Evolutionary conservation across 2,797 vertebrate genomes (phyloP).

Genomic region (Mormyrus proboscirostris): DNA sequence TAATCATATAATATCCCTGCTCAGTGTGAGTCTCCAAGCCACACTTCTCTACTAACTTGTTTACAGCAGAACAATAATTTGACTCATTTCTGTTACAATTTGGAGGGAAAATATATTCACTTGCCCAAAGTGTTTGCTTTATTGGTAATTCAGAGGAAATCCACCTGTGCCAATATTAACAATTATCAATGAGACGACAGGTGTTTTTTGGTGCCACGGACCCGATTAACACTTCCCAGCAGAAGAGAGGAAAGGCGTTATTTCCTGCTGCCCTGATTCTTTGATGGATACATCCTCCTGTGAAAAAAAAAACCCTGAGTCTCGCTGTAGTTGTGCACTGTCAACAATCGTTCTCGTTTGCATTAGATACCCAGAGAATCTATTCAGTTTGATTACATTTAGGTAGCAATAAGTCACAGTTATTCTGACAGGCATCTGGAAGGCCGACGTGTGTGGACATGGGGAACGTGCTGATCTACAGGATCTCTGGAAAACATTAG

Average conservation of each 20-base stretch:
- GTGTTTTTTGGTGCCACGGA: background rate
- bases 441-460: background rate
- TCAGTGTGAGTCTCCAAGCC: background rate
- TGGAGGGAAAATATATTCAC: background rate
- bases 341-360: background rate
- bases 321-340: background rate
- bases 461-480: background rate
- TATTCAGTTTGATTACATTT: background rate
- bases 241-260: background rate
- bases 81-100: background rate
- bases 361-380: background rate
- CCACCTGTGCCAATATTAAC: constrained; percentile 5
- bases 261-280: background rate
- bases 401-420: background rate
- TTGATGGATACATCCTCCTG: background rate
- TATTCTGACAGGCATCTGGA: background rate
- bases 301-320: background rate
- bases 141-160: background rate
- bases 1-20: background rate
- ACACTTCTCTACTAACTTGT: background rate
- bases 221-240: background rate
- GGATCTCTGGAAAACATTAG: constrained; percentile 9
- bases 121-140: background rate
- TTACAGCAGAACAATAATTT: background rate
- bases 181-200: background rate